Evolutionary conservation across 2,113 vertebrate genomes (phyloP).

Genomic region (Phaethornis superciliosus): DNA sequence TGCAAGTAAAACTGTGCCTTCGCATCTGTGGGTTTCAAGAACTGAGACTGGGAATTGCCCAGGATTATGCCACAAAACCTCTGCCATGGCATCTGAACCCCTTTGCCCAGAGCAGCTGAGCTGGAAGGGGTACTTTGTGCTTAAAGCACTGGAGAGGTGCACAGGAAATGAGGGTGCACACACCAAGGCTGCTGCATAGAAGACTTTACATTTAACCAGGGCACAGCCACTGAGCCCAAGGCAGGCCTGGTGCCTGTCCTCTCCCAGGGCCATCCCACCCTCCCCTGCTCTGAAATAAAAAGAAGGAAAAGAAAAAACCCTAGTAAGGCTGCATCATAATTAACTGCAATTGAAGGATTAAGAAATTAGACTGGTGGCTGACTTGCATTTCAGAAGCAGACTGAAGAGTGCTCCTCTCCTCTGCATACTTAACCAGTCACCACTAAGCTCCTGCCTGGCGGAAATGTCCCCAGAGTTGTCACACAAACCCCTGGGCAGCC

Average conservation of each 20-base stretch:
- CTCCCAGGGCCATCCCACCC: neutral
- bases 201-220: neutral
- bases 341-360: neutral
- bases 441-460: neutral
- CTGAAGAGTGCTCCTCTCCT: neutral
- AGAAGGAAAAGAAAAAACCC: neutral
- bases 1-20: neutral
- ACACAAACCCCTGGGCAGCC: neutral
- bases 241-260: neutral
- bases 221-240: rapidly evolving
- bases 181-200: too few relatives aligned
- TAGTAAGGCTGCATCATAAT: neutral
- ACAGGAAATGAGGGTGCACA: too few relatives aligned
- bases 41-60: neutral
- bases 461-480: neutral
- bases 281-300: neutral
- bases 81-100: neutral
- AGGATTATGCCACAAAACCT: neutral
- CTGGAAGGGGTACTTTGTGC: neutral
- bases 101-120: neutral
- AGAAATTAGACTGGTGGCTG: neutral
- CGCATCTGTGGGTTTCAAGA: neutral
- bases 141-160: neutral
- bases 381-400: neutral
- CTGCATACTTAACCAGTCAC: neutral